Base-by-base conservation (phyloP, 2,888 invertebrate species). In the Dascillus cervinus region DNA sequence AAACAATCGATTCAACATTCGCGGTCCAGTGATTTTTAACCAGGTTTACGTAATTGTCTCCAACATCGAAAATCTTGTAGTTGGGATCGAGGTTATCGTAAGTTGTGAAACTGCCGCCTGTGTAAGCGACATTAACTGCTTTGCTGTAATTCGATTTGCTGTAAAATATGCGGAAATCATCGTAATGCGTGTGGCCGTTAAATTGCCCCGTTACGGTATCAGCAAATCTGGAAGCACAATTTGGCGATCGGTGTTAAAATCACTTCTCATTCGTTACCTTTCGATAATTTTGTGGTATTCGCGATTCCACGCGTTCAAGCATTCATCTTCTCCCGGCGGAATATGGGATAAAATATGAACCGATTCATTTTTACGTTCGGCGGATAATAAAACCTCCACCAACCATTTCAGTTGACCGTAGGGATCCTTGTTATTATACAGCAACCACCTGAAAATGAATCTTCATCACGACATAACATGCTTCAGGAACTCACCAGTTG, bases 271-370 rank as follows among this genome's bases (percentile, higher is more conserved):
- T 13, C 10, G n/a, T 3, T 39, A 50, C 51, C 55, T 45, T 11
- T 43, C 29, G 10, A 57, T 34, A n/a, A 55, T 53, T 28, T 37
- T 72, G 34, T 74, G 71, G 50, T 77, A 87, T 59, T 84, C 80
- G 36, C n/a, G n/a, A n/a, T n/a, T n/a, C n/a, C n/a, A n/a, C n/a
- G n/a, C n/a, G n/a, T n/a, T n/a, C n/a, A n/a, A n/a, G n/a, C n/a
- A n/a, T n/a, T n/a, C n/a, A n/a, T n/a, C n/a, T n/a, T n/a, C n/a
- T n/a, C n/a, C n/a, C n/a, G n/a, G n/a, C n/a, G n/a, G n/a, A n/a
- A n/a, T n/a, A 52, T 94, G 92, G 0, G 80, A 75, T 15, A 92
- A 62, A 26, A 94, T 79, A 52, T 91, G 90, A 0, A 92, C 92
- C 50, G 34, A 30, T 55, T 89, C 87, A 1, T 72, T 71, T 2